phyloP scores from a whole-genome alignment of 2,888 invertebrate species.

The Torymus aiolomorphi region DNA sequence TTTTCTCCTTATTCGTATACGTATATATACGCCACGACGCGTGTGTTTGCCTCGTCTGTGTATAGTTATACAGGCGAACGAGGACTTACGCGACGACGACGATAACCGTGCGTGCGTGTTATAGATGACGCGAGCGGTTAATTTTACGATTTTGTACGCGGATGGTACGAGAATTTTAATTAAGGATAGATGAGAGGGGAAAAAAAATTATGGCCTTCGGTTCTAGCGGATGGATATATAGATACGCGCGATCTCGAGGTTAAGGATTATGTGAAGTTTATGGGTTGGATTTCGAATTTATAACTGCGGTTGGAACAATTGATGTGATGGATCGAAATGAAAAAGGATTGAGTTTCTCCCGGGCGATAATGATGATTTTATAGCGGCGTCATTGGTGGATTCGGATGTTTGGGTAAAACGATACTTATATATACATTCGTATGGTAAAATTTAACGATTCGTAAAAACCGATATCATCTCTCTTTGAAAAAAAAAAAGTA shows the following conservation, averaged over 20 bases:
- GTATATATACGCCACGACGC: slow-evolving; percentile 4
- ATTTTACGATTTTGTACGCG: slow-evolving; percentile 23
- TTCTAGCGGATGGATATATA: no score
- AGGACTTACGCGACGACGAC: not conserved
- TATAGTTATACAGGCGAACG: not conserved
- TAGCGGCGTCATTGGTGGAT: no score
- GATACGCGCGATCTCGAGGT: no score
- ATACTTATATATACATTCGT: no score
- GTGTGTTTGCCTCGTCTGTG: not conserved
- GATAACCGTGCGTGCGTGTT: slow-evolving; percentile 4
- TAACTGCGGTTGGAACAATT: not conserved
- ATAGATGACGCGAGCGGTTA: slow-evolving; percentile 39
- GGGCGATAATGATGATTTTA: no score
- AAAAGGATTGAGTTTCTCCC: not conserved
- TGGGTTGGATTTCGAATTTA: slow-evolving; percentile 21
- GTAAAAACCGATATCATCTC: no score
- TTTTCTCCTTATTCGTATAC: not conserved
- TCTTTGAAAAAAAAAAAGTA: no score
- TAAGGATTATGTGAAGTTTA: slow-evolving; percentile 31
- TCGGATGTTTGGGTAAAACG: no score
- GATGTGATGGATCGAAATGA: not conserved
- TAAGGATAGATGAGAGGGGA: not conserved
- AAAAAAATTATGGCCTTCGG: slow-evolving; percentile 16
- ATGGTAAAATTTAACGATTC: no score
- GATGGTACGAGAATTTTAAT: slow-evolving; percentile 41